Conservation (phyloP, 2,888 invertebrate genomes). For the Coremacera marginata region DNA sequence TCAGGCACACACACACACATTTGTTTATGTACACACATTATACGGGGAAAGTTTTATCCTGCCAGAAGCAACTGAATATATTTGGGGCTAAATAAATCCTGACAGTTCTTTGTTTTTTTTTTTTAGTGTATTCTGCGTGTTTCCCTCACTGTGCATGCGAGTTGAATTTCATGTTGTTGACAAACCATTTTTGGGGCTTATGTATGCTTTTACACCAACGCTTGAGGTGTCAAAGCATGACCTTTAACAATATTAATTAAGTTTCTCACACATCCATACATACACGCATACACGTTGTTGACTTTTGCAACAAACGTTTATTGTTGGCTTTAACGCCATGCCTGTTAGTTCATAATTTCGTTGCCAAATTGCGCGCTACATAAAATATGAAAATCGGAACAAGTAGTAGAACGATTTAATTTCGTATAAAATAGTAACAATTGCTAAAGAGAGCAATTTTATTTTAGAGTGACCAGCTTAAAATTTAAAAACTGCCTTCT, state of each 20-base stretch:
- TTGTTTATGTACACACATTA: no score
- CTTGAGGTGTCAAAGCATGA: slow-evolving; percentile 24
- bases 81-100: no score
- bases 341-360: neutral
- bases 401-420: neutral
- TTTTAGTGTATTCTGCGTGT: neutral
- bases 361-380: slow-evolving; percentile 6
- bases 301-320: neutral
- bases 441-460: slow-evolving; percentile 18
- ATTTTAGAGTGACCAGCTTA: slow-evolving; percentile 4
- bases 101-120: no score
- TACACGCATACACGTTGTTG: neutral
- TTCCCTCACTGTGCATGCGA: neutral
- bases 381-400: neutral
- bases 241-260: slow-evolving; percentile 25
- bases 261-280: neutral
- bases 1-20: neutral
- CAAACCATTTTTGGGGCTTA: neutral
- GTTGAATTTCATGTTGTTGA: slow-evolving; percentile 12
- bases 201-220: neutral
- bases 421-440: neutral
- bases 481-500: no score
- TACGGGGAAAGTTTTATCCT: no score
- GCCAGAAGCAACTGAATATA: no score
- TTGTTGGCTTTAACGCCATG: neutral